Evolutionary conservation across 2,888 invertebrate genomes (phyloP).

Genomic region (Andrena dorsata): DNA sequence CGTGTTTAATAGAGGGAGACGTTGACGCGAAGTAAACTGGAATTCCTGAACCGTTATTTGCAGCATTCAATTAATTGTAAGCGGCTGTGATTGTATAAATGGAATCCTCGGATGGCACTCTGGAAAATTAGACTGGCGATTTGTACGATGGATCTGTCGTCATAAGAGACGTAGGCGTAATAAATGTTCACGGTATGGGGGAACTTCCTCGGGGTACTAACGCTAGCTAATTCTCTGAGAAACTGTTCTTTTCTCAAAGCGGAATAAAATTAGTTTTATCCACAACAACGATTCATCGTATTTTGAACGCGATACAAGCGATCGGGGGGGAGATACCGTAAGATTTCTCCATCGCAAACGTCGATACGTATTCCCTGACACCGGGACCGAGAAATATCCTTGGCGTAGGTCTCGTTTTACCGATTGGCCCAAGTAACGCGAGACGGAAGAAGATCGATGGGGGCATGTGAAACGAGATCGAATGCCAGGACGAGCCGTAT

Average conservation of each 20-base stretch:
- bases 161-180: too few relatives aligned
- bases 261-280: neutral
- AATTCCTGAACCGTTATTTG: neutral
- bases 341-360: constrained; percentile 27
- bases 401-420: constrained; percentile 50
- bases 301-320: neutral
- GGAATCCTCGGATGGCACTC: neutral
- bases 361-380: constrained; percentile 24
- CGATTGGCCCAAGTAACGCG: constrained; percentile 40
- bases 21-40: neutral
- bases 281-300: neutral
- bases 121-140: neutral
- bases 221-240: too few relatives aligned
- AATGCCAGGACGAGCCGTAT: constrained; percentile 18
- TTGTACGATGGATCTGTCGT: neutral
- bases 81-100: neutral
- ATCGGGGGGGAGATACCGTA: neutral
- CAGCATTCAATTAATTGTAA: neutral
- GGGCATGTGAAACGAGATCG: constrained; percentile 61
- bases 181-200: too few relatives aligned
- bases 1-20: constrained; percentile 17
- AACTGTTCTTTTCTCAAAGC: too few relatives aligned
- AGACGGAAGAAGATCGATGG: constrained; percentile 66
- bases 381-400: constrained; percentile 14
- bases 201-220: too few relatives aligned